These are phyloP conservation scores for Idaea straminata DNA, from an alignment of 2,888 invertebrate species.

Conservation along the genomic window DNA sequence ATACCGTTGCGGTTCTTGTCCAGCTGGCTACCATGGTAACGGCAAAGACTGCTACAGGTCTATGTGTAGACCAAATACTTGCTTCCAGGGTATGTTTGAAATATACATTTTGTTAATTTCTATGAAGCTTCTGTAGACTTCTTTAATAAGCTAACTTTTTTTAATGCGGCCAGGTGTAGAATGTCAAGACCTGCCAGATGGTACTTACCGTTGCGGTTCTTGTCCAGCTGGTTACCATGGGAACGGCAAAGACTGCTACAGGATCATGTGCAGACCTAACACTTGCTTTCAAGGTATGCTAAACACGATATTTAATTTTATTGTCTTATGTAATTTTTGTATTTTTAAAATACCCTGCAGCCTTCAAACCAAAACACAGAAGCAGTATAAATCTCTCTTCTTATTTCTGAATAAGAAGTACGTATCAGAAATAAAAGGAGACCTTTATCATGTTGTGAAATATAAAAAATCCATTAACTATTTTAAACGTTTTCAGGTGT, in stretches of 20 bases:
- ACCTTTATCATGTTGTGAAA: too few species aligned
- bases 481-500: conserved; percentile 72
- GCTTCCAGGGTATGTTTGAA: conserved; percentile 48
- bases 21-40: conserved; percentile 89
- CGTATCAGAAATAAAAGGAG: too few species aligned
- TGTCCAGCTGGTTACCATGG: conserved; percentile 93
- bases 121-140: too few species aligned
- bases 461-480: background rate
- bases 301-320: background rate
- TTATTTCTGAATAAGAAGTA: too few species aligned
- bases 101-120: too few species aligned
- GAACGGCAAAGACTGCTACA: conserved; percentile 83
- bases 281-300: conserved; percentile 55
- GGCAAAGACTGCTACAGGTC: conserved; percentile 82
- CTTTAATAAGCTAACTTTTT: background rate
- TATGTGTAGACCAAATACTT: conserved; percentile 49
- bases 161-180: conserved; percentile 46
- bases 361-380: too few species aligned
- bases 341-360: too few species aligned
- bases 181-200: conserved; percentile 61
- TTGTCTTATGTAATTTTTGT: background rate
- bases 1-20: conserved; percentile 92
- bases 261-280: conserved; percentile 46
- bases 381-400: too few species aligned
- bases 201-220: conserved; percentile 86